Base-by-base conservation (phyloP, 2,888 invertebrate genomes). In the Aphodius sticticus region DNA sequence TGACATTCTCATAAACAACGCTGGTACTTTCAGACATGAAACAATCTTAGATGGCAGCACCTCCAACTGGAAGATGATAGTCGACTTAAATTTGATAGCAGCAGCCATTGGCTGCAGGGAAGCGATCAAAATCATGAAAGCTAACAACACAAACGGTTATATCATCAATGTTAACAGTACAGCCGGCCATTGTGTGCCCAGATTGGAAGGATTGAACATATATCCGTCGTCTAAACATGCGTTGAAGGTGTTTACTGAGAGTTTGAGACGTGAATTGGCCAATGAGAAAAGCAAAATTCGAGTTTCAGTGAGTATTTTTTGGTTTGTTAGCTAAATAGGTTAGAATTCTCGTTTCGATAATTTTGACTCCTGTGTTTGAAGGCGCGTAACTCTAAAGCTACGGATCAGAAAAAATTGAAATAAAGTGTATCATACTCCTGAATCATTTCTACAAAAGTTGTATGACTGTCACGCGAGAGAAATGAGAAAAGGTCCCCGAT, bases 1-100 rank as follows among this genome's bases (percentile, higher is more conserved):
- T 71, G 76, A 82, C 69, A 72, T 82, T 4, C 75, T 82, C n/a
- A 78, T 82, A 7, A 82, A 81, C 76, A 81, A 80, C 74, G 82
- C 82, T 14, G 82, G 81, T 69, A 35, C 78, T 53, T 6, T 36
- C 5, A 36, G 69, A 6, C 9, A 15, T 5, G 36, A 69, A 9
- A 69, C 37, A 16, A 36, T 80, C 12, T 16, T 14, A 6, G 70
- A 80, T 38, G 38, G 35, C n/a, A 16, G 69, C 3, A 35, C 69
- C 2, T 78, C 78, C 36, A 69, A 69, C 3, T 15, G 71, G 35
- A 69, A 69, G 36, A 53, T 69, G 6, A 16, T 77, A 6, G 16
- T 80, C 14, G 35, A 78, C 2, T 78, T 78, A 7, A 80, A 80
- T 70, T 15, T 80, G 14, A n/a, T 80, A 14, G 80, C 53, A 36